Conservation (phyloP, 1,140 invertebrate genomes). For the Zaprionus lachaisei region DNA sequence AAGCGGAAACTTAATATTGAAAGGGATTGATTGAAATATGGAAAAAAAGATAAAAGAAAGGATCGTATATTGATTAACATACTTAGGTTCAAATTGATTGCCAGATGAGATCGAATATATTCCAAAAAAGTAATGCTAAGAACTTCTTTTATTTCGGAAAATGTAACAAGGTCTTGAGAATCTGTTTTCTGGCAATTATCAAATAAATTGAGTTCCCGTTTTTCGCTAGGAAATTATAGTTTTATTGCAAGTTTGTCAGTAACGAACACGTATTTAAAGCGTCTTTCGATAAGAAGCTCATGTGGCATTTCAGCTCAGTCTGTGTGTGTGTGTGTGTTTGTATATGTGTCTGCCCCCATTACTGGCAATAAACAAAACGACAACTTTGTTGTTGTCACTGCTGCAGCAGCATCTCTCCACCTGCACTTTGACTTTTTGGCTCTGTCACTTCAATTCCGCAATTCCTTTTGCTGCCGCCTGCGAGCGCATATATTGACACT, state of each 20-base stretch:
- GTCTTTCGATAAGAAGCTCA: slow-evolving; percentile 22
- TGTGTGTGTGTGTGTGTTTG: neutral
- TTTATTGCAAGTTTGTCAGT: neutral
- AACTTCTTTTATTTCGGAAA: too few species aligned
- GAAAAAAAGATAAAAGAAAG: too few species aligned
- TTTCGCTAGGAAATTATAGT: neutral
- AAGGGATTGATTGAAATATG: neutral
- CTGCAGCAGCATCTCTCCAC: neutral
- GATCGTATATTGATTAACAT: too few species aligned
- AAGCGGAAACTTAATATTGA: neutral
- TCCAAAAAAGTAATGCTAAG: too few species aligned
- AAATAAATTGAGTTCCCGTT: neutral
- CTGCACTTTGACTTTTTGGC: slow-evolving; percentile 32
- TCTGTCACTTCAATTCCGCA: slow-evolving; percentile 27
- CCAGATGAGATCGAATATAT: too few species aligned
- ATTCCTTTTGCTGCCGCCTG: slow-evolving; percentile 31
- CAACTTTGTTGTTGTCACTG: slow-evolving; percentile 13
- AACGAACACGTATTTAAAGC: slow-evolving; percentile 13
- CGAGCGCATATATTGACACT: slow-evolving; percentile 43
- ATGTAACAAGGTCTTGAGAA: too few species aligned
- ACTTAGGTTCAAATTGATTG: too few species aligned
- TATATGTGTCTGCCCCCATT: neutral
- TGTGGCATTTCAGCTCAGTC: neutral
- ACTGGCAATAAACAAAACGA: slow-evolving; percentile 13
- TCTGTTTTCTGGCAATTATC: neutral